Conservation (phyloP, 2,113 vertebrate genomes). For the Peromyscus polionotus region DNA sequence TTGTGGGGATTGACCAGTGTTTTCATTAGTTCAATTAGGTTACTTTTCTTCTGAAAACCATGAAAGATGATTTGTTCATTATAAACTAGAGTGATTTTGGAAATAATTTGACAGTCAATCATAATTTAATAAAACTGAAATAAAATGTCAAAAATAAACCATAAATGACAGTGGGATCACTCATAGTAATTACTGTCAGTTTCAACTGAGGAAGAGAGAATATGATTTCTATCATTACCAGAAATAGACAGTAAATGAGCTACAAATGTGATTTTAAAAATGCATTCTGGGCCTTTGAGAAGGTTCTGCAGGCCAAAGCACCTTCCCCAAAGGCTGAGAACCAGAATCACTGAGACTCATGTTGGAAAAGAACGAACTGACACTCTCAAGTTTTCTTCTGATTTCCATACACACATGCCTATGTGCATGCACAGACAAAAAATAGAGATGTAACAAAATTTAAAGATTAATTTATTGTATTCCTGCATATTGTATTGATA, state of each 20-base stretch:
- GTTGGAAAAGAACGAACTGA: neutral
- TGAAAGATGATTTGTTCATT: slow-evolving; percentile 64
- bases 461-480: slow-evolving; percentile 50
- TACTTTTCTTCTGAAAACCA: slow-evolving; percentile 51
- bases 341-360: neutral
- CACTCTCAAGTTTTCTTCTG: neutral
- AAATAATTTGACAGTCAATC: slow-evolving; percentile 70
- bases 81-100: slow-evolving; percentile 60
- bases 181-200: slow-evolving; percentile 63
- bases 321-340: neutral
- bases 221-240: slow-evolving; percentile 52
- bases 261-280: slow-evolving; percentile 54
- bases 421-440: neutral
- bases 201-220: slow-evolving; percentile 62
- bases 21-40: slow-evolving; percentile 8
- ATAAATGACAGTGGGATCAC: slow-evolving; percentile 46
- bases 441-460: neutral
- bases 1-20: neutral
- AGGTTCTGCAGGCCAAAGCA: neutral
- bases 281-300: neutral
- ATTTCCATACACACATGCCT: neutral
- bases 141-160: slow-evolving; percentile 69
- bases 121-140: slow-evolving; percentile 66
- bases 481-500: slow-evolving; percentile 52
- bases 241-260: slow-evolving; percentile 61